Percentiles rank a stretch among this genome's conserved stretches.
Evolutionary conservation across 2,113 vertebrate species (phyloP).

Genomic region (Orthochromis indermauri): DNA sequence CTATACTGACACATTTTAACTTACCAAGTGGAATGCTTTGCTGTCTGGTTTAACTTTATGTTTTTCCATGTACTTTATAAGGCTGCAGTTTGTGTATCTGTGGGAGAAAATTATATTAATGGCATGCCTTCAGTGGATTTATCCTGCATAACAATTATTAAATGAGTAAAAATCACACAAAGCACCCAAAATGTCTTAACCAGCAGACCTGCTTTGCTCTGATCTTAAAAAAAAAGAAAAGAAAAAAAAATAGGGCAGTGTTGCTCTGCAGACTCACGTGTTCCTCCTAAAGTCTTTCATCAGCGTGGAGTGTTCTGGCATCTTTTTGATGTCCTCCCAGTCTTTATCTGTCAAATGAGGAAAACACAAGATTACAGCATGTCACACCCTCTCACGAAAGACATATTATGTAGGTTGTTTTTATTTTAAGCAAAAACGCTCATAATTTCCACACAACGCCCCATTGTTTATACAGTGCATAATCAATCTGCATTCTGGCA

Average conservation of each 20-base stretch:
- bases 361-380: slow-evolving; percentile 19
- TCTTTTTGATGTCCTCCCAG: slow-evolving; percentile 99
- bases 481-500: background rate
- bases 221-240: background rate
- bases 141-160: background rate
- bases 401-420: slow-evolving; percentile 11
- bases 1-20: background rate
- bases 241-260: slow-evolving; percentile 8
- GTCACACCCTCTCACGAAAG: background rate
- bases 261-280: slow-evolving; percentile 80
- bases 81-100: slow-evolving; percentile 99
- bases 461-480: background rate
- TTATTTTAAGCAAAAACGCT: background rate
- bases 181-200: background rate
- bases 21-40: slow-evolving; percentile 99
- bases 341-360: slow-evolving; percentile 86
- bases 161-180: background rate
- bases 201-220: background rate
- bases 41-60: slow-evolving; percentile 99
- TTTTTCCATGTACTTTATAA: slow-evolving; percentile 99
- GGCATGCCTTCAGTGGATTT: background rate
- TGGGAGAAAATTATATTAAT: background rate
- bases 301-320: slow-evolving; percentile 98
- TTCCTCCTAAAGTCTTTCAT: slow-evolving; percentile 99
- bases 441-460: background rate